A percentile compares a stretch with the other conserved stretches of the same genome.
These are phyloP conservation scores for Laothoe populi DNA, from an alignment of 2,888 invertebrate genomes.

Conservation along the genomic window DNA sequence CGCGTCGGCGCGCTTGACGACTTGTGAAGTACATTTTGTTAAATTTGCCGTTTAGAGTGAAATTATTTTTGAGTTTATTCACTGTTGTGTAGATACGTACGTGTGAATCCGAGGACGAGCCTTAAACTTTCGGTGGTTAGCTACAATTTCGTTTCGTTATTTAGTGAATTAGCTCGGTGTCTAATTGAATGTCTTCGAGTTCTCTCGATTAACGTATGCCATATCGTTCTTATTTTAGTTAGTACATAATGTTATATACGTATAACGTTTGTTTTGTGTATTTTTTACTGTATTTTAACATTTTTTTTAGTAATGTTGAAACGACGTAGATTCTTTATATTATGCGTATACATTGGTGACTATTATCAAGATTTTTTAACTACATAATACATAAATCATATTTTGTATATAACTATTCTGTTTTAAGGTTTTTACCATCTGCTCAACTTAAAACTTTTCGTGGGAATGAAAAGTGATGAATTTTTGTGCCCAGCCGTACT, in stretches of 20 bases:
- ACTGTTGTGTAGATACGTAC: conserved; percentile 77
- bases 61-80: conserved; percentile 75
- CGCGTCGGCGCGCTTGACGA: conserved; percentile 58
- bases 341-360: conserved; percentile 68
- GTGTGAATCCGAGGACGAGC: conserved; percentile 71
- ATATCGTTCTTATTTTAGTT: conserved; percentile 55
- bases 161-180: conserved; percentile 60
- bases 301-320: conserved; percentile 61
- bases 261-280: conserved; percentile 50
- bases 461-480: conserved; percentile 62
- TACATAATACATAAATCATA: conserved; percentile 69
- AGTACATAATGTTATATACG: conserved; percentile 43
- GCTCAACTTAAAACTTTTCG: conserved; percentile 81
- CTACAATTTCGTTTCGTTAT: conserved; percentile 73
- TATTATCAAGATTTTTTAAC: conserved; percentile 64
- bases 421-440: conserved; percentile 80
- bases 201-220: conserved; percentile 59
- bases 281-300: conserved; percentile 54
- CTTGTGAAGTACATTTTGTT: conserved; percentile 65
- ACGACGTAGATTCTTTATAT: conserved; percentile 70
- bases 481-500: conserved; percentile 39
- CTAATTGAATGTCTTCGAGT: conserved; percentile 56
- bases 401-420: conserved; percentile 81
- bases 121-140: conserved; percentile 72
- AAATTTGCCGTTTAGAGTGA: conserved; percentile 72